phyloP scores from a whole-genome alignment of 2,113 vertebrate genomes.

The Ophthalmotilapia sp. region DNA sequence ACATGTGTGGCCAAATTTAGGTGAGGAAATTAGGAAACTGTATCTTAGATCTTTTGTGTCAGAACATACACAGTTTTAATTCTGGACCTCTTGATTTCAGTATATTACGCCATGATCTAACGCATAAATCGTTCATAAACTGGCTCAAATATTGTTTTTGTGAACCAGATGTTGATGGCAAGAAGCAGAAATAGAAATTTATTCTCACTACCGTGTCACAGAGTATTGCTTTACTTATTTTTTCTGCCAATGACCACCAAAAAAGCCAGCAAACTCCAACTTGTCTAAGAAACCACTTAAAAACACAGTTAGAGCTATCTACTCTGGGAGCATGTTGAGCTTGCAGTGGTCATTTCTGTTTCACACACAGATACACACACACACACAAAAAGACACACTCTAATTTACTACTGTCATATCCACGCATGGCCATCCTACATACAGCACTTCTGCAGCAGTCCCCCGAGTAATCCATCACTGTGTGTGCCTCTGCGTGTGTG shows the following conservation, averaged over 20 bases:
- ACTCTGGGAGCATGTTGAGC: neutral
- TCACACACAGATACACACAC: neutral
- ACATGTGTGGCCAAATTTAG: neutral
- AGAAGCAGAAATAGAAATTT: conserved; percentile 1
- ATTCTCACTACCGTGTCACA: neutral
- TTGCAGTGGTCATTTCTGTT: conserved; percentile 11
- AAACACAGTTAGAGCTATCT: neutral
- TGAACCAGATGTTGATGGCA: neutral
- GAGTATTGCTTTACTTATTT: neutral
- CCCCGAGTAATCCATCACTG: conserved; percentile 47
- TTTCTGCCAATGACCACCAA: neutral
- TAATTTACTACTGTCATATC: conserved; percentile 51
- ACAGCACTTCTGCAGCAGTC: conserved; percentile 45
- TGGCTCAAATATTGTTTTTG: neutral
- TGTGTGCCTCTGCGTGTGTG: conserved; percentile 21
- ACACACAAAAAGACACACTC: neutral
- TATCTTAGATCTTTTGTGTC: neutral
- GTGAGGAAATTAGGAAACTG: neutral
- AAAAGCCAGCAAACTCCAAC: neutral
- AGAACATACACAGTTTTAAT: neutral
- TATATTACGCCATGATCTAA: neutral
- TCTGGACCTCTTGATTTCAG: neutral
- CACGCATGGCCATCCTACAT: conserved; percentile 24
- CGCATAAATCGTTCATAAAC: neutral
- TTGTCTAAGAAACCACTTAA: neutral